Conservation (phyloP, 2,888 invertebrate species). For the Serrognathus titanus region DNA sequence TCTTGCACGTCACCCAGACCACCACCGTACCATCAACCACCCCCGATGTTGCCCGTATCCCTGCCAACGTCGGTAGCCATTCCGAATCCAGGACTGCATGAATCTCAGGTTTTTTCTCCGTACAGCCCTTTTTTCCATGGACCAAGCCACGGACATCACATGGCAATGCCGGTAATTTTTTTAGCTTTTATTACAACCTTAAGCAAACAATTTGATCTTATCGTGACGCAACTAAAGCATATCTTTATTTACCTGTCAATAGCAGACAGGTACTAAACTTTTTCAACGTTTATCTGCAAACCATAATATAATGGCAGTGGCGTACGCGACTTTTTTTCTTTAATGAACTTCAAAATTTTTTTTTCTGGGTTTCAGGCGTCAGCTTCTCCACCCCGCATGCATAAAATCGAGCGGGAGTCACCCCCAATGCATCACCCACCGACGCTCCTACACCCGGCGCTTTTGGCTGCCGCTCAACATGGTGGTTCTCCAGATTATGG, state of each 20-base stretch:
- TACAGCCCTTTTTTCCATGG: slow-evolving; percentile 85
- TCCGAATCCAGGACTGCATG: slow-evolving; percentile 92
- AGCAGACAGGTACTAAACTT: too few relatives aligned
- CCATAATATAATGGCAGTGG: too few relatives aligned
- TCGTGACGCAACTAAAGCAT: neutral
- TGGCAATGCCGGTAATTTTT: slow-evolving; percentile 48
- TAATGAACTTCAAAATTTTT: neutral
- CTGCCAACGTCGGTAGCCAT: slow-evolving; percentile 95
- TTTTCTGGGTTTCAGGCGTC: slow-evolving; percentile 39
- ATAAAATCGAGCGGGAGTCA: slow-evolving; percentile 72
- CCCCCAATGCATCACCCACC: slow-evolving; percentile 83
- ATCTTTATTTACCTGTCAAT: too few relatives aligned
- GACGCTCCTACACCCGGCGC: slow-evolving; percentile 80
- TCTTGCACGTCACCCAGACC: slow-evolving; percentile 59
- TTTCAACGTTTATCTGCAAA: too few relatives aligned
- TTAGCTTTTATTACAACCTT: neutral
- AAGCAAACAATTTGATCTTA: neutral
- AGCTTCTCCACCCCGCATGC: slow-evolving; percentile 63
- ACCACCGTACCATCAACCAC: slow-evolving; percentile 69
- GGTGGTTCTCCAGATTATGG: slow-evolving; percentile 78
- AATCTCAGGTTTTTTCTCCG: slow-evolving; percentile 89
- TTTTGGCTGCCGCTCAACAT: slow-evolving; percentile 79
- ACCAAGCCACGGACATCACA: slow-evolving; percentile 50
- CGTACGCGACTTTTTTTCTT: too few relatives aligned
- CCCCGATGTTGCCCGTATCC: slow-evolving; percentile 82